Evolutionary conservation across 2,888 invertebrate genomes (phyloP).

Genomic region (Trachelus troglodyta): DNA sequence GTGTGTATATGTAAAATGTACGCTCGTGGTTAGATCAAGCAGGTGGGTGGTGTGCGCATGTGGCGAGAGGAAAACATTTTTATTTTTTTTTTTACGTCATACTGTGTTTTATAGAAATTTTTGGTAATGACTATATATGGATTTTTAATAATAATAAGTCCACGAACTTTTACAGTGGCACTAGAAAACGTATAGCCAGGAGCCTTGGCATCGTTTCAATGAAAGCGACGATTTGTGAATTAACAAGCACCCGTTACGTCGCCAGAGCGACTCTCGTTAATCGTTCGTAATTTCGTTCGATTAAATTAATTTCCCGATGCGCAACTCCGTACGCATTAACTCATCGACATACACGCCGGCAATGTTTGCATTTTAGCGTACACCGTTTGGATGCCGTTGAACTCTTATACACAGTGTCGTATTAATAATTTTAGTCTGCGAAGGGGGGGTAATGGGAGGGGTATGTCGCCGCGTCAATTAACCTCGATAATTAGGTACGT

Average conservation of each 20-base stretch:
- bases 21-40: background rate
- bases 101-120: no score
- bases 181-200: background rate
- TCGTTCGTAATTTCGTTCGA: constrained; percentile 61
- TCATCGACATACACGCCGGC: constrained; percentile 39
- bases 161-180: background rate
- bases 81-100: no score
- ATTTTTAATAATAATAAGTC: background rate
- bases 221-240: constrained; percentile 7
- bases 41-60: background rate
- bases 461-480: constrained; percentile 50
- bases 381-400: constrained; percentile 11
- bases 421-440: constrained; percentile 44
- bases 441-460: constrained; percentile 3
- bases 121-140: no score
- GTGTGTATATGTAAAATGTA: background rate
- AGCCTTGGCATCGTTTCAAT: constrained; percentile 4
- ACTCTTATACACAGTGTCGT: background rate
- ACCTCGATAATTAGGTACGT: constrained; percentile 43
- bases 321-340: constrained; percentile 47
- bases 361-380: constrained; percentile 59
- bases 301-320: constrained; percentile 54
- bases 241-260: constrained; percentile 28
- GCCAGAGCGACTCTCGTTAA: constrained; percentile 42
- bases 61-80: background rate